These are phyloP conservation scores for Polypedilum pembai DNA, from an alignment of 1,140 invertebrate genomes.

Conservation along the genomic window DNA sequence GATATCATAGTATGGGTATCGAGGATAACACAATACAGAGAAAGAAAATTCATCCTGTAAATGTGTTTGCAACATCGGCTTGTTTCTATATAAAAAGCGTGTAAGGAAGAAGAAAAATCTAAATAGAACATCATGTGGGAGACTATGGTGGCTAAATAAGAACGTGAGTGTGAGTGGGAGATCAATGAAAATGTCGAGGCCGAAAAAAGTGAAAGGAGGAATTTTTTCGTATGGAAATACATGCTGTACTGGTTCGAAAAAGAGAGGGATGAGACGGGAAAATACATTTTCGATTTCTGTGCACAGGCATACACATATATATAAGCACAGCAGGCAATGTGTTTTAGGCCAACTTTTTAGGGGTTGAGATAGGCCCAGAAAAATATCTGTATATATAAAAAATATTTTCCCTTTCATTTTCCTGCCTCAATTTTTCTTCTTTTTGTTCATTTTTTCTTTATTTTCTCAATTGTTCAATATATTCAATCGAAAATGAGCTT, in stretches of 20 bases:
- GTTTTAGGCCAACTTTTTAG: slow-evolving; percentile 21
- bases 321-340: background rate
- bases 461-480: background rate
- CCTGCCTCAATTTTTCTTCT: background rate
- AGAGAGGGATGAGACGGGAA: slow-evolving; percentile 8
- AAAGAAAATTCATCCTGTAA: background rate
- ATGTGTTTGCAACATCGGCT: background rate
- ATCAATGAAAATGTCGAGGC: background rate
- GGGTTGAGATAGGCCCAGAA: slow-evolving; percentile 24
- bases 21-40: no score
- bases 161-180: background rate
- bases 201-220: slow-evolving; percentile 1
- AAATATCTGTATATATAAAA: background rate
- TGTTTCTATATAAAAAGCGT: background rate
- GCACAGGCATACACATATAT: background rate
- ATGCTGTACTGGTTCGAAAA: no score
- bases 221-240: background rate
- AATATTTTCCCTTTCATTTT: background rate
- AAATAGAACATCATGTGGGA: background rate
- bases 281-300: slow-evolving; percentile 14
- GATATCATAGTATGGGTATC: no score
- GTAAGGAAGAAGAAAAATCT: background rate
- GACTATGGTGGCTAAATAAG: background rate
- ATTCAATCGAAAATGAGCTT: background rate
- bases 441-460: background rate